Conservation (phyloP, 2,888 invertebrate genomes). For the Acanthosepion lycidas region DNA sequence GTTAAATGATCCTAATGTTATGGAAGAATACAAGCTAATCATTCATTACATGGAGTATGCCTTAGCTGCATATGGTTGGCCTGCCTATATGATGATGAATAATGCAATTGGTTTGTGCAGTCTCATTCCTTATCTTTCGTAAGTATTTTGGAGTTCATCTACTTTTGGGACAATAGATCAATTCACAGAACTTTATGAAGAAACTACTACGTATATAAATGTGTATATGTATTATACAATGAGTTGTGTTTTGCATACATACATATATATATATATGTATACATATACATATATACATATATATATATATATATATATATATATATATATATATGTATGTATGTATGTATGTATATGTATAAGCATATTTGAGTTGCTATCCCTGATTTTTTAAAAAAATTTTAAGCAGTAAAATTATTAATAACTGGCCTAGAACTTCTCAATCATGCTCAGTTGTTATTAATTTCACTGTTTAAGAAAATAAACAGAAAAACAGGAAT, state of each 20-base stretch:
- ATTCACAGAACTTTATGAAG: not conserved
- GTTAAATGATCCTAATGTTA: slow-evolving; percentile 80
- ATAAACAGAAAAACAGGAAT: too few relatives aligned
- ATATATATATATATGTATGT: not conserved
- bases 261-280: not conserved
- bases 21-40: slow-evolving; percentile 72
- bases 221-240: not conserved
- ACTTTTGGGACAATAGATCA: not conserved
- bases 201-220: not conserved
- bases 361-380: too few relatives aligned
- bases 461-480: too few relatives aligned
- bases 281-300: not conserved
- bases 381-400: too few relatives aligned
- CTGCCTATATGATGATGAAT: slow-evolving; percentile 85
- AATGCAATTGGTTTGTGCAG: slow-evolving; percentile 83
- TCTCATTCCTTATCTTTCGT: slow-evolving; percentile 82
- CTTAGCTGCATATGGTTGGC: slow-evolving; percentile 91
- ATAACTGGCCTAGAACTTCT: too few relatives aligned
- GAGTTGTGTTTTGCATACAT: not conserved
- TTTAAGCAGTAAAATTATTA: too few relatives aligned
- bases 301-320: not conserved
- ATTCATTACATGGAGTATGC: slow-evolving; percentile 89
- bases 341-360: not conserved
- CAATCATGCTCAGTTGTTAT: too few relatives aligned
- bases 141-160: slow-evolving; percentile 54